Evolutionary conservation across 2,888 invertebrate species (phyloP).

Genomic region (Slavum lentiscoides): DNA sequence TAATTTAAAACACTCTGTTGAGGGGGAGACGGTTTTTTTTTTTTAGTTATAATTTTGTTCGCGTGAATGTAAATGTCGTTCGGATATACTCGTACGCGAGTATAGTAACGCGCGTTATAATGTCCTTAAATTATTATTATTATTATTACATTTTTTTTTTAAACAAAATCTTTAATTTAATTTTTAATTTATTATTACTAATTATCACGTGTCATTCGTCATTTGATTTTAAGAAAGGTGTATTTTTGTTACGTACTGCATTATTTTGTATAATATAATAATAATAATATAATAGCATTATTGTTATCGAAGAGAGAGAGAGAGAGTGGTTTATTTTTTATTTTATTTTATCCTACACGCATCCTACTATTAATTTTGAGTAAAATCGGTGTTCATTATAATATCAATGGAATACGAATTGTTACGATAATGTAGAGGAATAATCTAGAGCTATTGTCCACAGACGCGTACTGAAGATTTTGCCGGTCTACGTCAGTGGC

Average conservation of each 20-base stretch:
- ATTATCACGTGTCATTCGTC: neutral
- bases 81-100: neutral
- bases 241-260: conserved; percentile 52
- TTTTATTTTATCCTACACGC: neutral
- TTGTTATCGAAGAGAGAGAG: conserved; percentile 32
- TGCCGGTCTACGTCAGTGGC: no score
- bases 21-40: neutral
- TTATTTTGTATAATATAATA: conserved; percentile 43
- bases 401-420: neutral
- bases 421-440: no score
- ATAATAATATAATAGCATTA: conserved; percentile 45
- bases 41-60: conserved; percentile 8
- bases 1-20: neutral
- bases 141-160: conserved; percentile 15
- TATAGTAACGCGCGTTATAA: conserved; percentile 11
- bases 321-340: neutral
- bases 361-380: neutral
- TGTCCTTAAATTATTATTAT: conserved; percentile 13
- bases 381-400: neutral
- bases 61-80: neutral
- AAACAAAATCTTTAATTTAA: conserved; percentile 9
- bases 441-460: no score
- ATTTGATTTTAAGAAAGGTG: conserved; percentile 35
- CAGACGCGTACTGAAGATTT: no score
- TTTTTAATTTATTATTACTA: conserved; percentile 32